Percentiles rank a stretch among this genome's conserved stretches.
Conservation (phyloP, 2,113 vertebrate genomes). For the Hiodon alosoides region DNA sequence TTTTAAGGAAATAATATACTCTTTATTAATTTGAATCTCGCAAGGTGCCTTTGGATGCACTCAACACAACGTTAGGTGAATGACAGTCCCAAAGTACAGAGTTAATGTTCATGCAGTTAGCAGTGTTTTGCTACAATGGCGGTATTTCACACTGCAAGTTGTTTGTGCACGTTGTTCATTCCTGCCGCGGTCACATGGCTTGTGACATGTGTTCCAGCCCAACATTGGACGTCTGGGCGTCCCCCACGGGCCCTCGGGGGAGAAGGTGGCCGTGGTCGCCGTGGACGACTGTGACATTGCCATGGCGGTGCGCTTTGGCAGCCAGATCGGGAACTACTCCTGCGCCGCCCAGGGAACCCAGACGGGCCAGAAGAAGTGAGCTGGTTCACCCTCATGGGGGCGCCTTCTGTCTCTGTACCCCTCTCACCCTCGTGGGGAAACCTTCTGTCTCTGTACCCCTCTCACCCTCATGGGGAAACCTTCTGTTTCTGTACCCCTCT, state of each 20-base stretch:
- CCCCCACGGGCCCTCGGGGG: conserved; percentile 77
- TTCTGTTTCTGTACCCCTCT: no score
- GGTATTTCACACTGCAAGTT: no score
- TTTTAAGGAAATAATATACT: no score
- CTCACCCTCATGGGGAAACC: background rate
- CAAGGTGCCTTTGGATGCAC: no score
- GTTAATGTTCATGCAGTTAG: no score
- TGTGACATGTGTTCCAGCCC: conserved; percentile 55
- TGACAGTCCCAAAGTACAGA: no score
- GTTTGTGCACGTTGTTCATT: background rate
- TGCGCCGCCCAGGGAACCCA: conserved; percentile 82
- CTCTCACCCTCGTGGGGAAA: no score
- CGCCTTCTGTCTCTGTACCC: no score
- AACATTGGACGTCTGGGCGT: conserved; percentile 75
- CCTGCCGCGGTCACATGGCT: background rate
- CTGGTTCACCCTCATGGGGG: background rate
- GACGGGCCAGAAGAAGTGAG: conserved; percentile 80
- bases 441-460: background rate
- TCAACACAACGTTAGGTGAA: no score
- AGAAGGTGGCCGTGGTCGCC: conserved; percentile 77
- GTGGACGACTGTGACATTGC: conserved; percentile 76
- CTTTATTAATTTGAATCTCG: no score
- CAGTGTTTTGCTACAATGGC: no score
- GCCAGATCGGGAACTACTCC: conserved; percentile 75
- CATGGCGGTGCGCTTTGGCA: conserved; percentile 72